phyloP scores from a whole-genome alignment of 1,140 invertebrate species.

The Drosophila athabasca region DNA sequence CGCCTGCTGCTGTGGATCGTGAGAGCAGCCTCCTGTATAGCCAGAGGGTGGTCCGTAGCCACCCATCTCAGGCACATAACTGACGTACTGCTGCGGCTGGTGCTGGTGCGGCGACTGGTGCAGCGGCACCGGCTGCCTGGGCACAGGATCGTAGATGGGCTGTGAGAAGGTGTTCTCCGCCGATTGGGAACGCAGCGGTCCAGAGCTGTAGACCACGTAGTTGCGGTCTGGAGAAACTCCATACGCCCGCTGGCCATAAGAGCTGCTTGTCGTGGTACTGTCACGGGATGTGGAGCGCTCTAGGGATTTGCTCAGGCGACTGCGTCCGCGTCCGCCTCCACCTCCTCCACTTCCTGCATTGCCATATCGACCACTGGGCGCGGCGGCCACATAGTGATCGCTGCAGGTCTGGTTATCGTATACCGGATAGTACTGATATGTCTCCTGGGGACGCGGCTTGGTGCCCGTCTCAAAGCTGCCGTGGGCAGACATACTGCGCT shows the following conservation, averaged over 20 bases:
- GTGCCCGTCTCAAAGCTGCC: constrained; percentile 77
- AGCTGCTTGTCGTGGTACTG: constrained; percentile 71
- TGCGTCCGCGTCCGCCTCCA: constrained; percentile 22
- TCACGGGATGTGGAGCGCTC: constrained; percentile 79
- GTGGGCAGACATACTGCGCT: constrained; percentile 80
- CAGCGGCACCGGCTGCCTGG: constrained; percentile 53
- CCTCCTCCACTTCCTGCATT: background rate
- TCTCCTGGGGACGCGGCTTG: constrained; percentile 53
- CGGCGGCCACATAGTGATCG: constrained; percentile 79
- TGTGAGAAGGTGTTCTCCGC: constrained; percentile 79
- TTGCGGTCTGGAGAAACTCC: constrained; percentile 78
- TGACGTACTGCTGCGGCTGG: constrained; percentile 55
- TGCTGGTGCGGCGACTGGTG: constrained; percentile 36
- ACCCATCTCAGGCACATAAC: constrained; percentile 49
- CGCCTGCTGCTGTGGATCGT: constrained; percentile 52
- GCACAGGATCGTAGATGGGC: constrained; percentile 67
- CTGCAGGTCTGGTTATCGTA: constrained; percentile 83
- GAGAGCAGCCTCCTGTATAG: constrained; percentile 41
- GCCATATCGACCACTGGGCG: constrained; percentile 57
- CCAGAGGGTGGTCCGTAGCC: constrained; percentile 40
- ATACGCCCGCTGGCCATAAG: constrained; percentile 68
- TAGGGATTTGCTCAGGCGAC: constrained; percentile 75
- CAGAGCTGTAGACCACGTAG: constrained; percentile 69
- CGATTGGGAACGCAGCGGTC: constrained; percentile 78
- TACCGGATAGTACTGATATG: constrained; percentile 82